phyloP scores from a whole-genome alignment of 2,888 invertebrate genomes.

The Ischnus inquisitorius region DNA sequence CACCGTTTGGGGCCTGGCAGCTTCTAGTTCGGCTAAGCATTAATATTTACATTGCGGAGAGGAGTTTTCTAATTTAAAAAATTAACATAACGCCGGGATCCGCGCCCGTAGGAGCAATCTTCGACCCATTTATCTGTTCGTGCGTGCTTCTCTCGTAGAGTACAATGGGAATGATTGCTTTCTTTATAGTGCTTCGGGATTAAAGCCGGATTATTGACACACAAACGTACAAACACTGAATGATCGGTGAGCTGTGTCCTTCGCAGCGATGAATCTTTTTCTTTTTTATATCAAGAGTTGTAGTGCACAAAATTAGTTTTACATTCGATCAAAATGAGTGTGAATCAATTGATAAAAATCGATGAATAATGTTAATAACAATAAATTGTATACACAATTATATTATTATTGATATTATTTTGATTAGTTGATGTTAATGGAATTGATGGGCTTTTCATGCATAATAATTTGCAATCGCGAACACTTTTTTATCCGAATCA shows the following conservation, averaged over 20 bases:
- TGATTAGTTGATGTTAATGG: too few species aligned
- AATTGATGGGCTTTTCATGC: too few species aligned
- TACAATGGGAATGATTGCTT: constrained; percentile 21
- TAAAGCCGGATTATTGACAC: constrained; percentile 31
- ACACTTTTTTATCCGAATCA: not conserved
- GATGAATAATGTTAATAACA: too few species aligned
- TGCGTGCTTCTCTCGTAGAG: constrained; percentile 17
- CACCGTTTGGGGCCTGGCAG: constrained; percentile 97
- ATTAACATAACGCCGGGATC: constrained; percentile 68
- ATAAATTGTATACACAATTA: too few species aligned
- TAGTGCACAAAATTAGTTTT: too few species aligned
- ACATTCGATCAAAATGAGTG: too few species aligned
- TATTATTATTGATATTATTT: too few species aligned
- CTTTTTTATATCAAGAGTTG: not conserved
- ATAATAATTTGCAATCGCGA: too few species aligned
- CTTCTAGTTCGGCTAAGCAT: constrained; percentile 91
- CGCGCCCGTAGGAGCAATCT: constrained; percentile 25
- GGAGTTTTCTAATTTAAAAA: constrained; percentile 68
- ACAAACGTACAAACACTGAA: not conserved
- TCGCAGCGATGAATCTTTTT: not conserved
- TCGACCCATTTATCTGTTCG: constrained; percentile 11
- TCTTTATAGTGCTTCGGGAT: not conserved
- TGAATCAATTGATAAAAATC: too few species aligned
- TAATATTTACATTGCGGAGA: constrained; percentile 73
- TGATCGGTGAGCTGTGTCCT: not conserved